These are phyloP conservation scores for Galerucella pusilla DNA, from an alignment of 2,888 invertebrate species.

Conservation along the genomic window DNA sequence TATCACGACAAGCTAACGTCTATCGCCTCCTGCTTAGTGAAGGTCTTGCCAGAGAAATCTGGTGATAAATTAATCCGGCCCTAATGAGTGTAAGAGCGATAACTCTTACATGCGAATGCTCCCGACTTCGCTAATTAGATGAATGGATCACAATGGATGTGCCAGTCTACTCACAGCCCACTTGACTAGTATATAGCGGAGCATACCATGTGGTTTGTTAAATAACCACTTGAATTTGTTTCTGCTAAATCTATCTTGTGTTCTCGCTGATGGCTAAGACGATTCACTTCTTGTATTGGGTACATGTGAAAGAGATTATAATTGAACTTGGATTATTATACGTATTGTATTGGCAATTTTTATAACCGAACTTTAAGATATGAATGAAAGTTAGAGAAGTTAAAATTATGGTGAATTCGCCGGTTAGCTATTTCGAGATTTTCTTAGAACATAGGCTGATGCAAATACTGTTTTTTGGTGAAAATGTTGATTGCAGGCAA, in stretches of 20 bases:
- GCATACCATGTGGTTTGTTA: slow-evolving; percentile 62
- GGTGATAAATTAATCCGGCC: slow-evolving; percentile 66
- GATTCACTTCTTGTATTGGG: slow-evolving; percentile 21
- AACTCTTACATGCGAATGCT: slow-evolving; percentile 65
- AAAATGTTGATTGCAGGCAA: too few relatives aligned
- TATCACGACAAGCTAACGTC: slow-evolving; percentile 38
- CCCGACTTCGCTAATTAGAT: slow-evolving; percentile 65
- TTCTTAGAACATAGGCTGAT: too few relatives aligned
- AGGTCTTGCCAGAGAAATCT: slow-evolving; percentile 47
- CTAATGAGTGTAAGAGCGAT: slow-evolving; percentile 67
- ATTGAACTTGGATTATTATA: neutral
- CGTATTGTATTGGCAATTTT: neutral
- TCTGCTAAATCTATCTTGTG: slow-evolving; percentile 42
- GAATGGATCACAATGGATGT: slow-evolving; percentile 63
- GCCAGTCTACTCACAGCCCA: slow-evolving; percentile 55
- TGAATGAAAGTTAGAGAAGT: too few relatives aligned
- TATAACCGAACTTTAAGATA: too few relatives aligned
- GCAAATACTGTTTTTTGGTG: too few relatives aligned
- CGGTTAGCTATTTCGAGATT: too few relatives aligned
- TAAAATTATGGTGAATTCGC: too few relatives aligned
- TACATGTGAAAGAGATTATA: neutral
- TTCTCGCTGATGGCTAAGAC: slow-evolving; percentile 24
- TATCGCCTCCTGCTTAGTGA: slow-evolving; percentile 21
- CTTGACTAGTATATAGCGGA: slow-evolving; percentile 58
- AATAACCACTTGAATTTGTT: slow-evolving; percentile 62